phyloP scores from a whole-genome alignment of 2,797 vertebrate genomes.

The Phataginus tricuspis region DNA sequence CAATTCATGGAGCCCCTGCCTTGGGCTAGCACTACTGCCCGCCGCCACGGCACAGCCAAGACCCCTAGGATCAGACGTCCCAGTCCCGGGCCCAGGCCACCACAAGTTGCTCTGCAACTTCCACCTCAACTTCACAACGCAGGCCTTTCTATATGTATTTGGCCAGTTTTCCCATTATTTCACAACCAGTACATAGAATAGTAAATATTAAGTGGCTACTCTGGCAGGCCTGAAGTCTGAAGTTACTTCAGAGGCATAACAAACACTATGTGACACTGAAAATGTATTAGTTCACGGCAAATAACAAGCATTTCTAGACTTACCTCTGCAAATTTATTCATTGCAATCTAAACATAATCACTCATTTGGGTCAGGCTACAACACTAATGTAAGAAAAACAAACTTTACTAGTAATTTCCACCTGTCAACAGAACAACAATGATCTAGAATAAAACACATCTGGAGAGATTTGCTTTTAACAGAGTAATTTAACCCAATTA shows the following conservation, averaged over 20 bases:
- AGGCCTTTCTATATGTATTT: neutral
- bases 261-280: neutral
- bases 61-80: neutral
- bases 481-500: neutral
- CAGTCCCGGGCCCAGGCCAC: neutral
- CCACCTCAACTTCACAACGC: neutral
- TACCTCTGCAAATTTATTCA: neutral
- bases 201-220: neutral
- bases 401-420: neutral
- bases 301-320: neutral
- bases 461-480: conserved; percentile 34
- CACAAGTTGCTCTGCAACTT: neutral
- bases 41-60: fast-evolving
- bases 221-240: neutral
- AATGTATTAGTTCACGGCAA: neutral
- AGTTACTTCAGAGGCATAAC: conserved; percentile 3
- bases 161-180: neutral
- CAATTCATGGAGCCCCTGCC: fast-evolving
- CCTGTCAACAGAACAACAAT: neutral
- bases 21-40: neutral
- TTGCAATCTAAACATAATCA: neutral
- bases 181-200: neutral
- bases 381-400: neutral
- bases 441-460: neutral
- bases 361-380: neutral